Conservation (phyloP, 2,113 vertebrate species). For the Pangasianodon gigas region DNA sequence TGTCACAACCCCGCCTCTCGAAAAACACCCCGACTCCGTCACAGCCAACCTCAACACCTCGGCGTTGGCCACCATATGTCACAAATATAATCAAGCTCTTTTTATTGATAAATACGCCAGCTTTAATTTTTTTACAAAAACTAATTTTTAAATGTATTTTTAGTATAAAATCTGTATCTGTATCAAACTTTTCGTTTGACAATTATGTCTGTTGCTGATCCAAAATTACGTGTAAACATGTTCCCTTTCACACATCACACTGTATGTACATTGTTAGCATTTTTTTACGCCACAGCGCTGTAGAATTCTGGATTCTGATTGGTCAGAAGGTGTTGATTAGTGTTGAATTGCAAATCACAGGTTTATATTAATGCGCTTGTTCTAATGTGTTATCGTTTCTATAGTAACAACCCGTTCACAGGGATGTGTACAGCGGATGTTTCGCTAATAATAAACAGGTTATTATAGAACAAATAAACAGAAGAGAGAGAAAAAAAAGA, state of each 20-base stretch:
- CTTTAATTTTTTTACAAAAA: not conserved
- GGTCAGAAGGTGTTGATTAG: not conserved
- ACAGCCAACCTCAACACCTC: conserved; percentile 47
- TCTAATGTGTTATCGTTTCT: not conserved
- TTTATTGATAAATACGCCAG: not conserved
- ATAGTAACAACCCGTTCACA: not conserved
- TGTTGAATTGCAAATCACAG: not conserved
- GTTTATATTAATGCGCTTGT: not conserved
- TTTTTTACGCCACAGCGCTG: not conserved
- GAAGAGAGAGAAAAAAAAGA: not conserved
- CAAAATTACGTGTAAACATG: not conserved
- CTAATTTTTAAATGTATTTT: not conserved
- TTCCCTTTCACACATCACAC: not conserved
- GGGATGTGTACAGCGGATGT: too few relatives aligned
- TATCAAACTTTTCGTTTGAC: not conserved
- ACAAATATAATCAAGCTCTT: conserved; percentile 20
- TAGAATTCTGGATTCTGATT: not conserved
- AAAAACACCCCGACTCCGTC: conserved; percentile 34
- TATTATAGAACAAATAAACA: not conserved
- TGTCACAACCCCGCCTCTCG: conserved; percentile 47
- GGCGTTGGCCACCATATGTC: conserved; percentile 55
- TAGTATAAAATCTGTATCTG: not conserved
- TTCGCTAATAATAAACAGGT: too few relatives aligned
- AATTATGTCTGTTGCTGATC: not conserved
- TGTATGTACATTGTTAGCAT: too few relatives aligned